Evolutionary conservation across 2,888 invertebrate genomes (phyloP), one percentile per base, ranked within the genome.

Genomic region (Seira musarum): DNA sequence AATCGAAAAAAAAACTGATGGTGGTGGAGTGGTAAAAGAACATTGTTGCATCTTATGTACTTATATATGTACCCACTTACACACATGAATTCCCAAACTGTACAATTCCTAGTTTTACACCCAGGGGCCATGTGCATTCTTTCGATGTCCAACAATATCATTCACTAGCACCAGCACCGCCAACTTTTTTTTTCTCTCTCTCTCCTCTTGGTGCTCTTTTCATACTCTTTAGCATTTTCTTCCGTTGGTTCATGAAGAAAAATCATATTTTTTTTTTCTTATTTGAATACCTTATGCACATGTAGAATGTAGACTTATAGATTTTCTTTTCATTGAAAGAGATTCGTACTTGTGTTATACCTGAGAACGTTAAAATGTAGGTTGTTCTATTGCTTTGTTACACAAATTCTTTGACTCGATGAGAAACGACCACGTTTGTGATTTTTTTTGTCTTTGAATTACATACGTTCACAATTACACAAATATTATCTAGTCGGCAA

Each of bases 111-210:
- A 8, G 15, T 81, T 80, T 73, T 86, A 85, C 84, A 85, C 86
- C 86, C 84, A 84, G 84, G 80, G 86, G 86, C 85, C 84, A 85
- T 84, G 82, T 84, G 82, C 83, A 86, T 86, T 86, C 86, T 85
- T 82, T 77, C 78, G 72, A 74, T 68, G 63, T 70, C 65, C 65
- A 74, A 63, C 61, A 70, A 19, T 75, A 78, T 72, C 68, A 24
- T 40, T 21, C 46, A 68, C 22, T 5, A 19, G 2, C 49, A 5
- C 60, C 66, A 66, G 35, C 66, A 40, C n/a, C 67, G 1, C 30
- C 2, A 24, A 53, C 2, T 15, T 53, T 53, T 53, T 53, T 17
- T 53, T 68, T 61, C 75, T 70, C 64, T 66, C 76, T 57, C 24
- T 67, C 72, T 15, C 22, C 46, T 66, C 2, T 53, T 53, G 53